Evolutionary conservation across 2,888 invertebrate genomes (phyloP).

Genomic region (Napeogenes inachia): DNA sequence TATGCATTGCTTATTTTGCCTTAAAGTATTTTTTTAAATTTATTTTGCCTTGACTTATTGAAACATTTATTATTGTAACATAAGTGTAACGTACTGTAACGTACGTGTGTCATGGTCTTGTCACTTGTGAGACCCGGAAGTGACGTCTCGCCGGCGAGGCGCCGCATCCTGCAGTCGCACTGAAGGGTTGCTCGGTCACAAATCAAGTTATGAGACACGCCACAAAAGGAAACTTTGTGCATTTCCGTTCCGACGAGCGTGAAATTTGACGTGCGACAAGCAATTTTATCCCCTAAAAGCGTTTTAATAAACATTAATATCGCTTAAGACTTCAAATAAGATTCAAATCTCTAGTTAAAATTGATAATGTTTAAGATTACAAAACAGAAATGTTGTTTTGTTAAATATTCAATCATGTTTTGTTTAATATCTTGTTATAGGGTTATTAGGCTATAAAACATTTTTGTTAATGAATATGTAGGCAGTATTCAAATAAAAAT

Average conservation of each 20-base stretch:
- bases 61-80: too few relatives aligned
- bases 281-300: slow-evolving; percentile 44
- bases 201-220: slow-evolving; percentile 76
- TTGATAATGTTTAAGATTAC: not conserved
- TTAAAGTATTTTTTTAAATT: too few relatives aligned
- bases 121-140: slow-evolving; percentile 44
- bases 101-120: not conserved
- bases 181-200: slow-evolving; percentile 76
- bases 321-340: slow-evolving; percentile 19
- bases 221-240: slow-evolving; percentile 78
- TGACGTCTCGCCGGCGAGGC: slow-evolving; percentile 71
- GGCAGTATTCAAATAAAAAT: too few relatives aligned
- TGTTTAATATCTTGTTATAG: too few relatives aligned
- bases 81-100: too few relatives aligned
- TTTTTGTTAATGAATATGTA: too few relatives aligned
- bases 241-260: slow-evolving; percentile 72
- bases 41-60: too few relatives aligned
- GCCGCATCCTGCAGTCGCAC: slow-evolving; percentile 63
- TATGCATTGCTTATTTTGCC: too few relatives aligned
- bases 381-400: too few relatives aligned
- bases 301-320: slow-evolving; percentile 38
- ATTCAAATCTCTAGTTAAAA: slow-evolving; percentile 14
- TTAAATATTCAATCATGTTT: too few relatives aligned
- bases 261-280: slow-evolving; percentile 58
- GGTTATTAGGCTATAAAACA: too few relatives aligned